Conservation (phyloP, 2,797 vertebrate species). For the Linurgus olivaceus region DNA sequence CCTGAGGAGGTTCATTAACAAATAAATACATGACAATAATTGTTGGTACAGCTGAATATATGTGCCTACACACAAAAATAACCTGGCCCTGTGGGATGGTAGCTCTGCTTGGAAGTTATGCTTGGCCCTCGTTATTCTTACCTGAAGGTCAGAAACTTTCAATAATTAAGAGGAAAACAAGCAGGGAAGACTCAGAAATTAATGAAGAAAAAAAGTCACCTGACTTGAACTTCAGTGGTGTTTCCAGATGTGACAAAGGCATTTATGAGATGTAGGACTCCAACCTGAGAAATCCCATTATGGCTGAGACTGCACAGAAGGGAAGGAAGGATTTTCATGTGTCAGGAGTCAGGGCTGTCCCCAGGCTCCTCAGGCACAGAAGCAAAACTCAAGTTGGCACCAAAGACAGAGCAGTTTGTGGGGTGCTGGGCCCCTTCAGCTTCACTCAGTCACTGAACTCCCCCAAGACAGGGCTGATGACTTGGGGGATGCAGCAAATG, state of each 20-base stretch:
- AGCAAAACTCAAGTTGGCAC: background rate
- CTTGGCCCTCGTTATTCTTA: background rate
- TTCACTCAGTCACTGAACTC: background rate
- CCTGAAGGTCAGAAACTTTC: background rate
- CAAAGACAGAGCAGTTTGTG: background rate
- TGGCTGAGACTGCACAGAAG: slow-evolving; percentile 78
- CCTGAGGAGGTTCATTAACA: background rate
- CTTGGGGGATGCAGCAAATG: background rate
- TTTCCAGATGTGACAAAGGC: slow-evolving; percentile 65
- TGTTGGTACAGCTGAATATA: background rate
- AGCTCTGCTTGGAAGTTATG: background rate
- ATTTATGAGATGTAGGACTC: slow-evolving; percentile 75
- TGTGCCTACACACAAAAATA: background rate
- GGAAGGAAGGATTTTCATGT: background rate
- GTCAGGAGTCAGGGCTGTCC: background rate
- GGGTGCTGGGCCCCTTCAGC: background rate
- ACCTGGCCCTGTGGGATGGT: background rate
- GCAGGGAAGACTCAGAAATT: background rate
- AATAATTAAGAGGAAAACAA: background rate
- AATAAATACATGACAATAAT: background rate
- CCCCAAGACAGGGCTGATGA: background rate
- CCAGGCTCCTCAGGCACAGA: background rate
- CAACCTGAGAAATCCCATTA: slow-evolving; percentile 79
- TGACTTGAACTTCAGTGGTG: slow-evolving; percentile 72
- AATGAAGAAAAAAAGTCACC: slow-evolving; percentile 66